Base-by-base conservation (phyloP, 2,113 vertebrate species). In the Gallinago paraguaiae region DNA sequence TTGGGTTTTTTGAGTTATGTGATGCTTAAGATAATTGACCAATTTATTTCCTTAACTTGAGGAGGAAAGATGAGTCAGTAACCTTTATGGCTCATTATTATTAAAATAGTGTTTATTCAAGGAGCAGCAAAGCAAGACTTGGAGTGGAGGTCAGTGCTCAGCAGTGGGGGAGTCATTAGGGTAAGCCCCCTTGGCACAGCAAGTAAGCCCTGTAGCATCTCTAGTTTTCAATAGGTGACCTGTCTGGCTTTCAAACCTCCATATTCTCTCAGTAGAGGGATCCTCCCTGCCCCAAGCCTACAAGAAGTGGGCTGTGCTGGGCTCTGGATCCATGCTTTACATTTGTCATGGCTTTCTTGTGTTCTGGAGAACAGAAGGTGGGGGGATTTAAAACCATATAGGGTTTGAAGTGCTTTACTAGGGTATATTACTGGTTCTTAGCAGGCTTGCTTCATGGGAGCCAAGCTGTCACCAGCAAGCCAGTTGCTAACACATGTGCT, bases 11-110 rank as follows among this genome's bases (percentile, higher is more conserved):
- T 70, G 23, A 71, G 24, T 91, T 95, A 82, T 41, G 8, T 71
- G n/a, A 39, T 61, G 31, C 45, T 85, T 96, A 67, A 85, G 81
- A 82, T 92, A 89, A 82, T 48, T 63, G 90, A 79, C 12, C 27
- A 54, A 65, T 61, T 94, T 6, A 67, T 76, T 68, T 75, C 76
- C 76, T 51, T 75, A 41, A 61, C 2, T 25, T 61, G 82, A 95
- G 76, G 19, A 69, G 63, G 87, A 92, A 71, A 30, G 81, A 91
- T 82, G 77, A 64, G 61, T 74, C 53, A 65, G 23, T 45, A 43
- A 43, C 8, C 11, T 75, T 86, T 70, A 27, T 48, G 53, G 25
- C 28, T 90, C 57, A 39, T 93, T 82, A 74, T 54, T 46, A 67
- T 57, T 57, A 90, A 84, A 57, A 72, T 28, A n/a, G 10, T 15